Percentiles rank a stretch among this genome's conserved stretches.
These are phyloP conservation scores for Helicoverpa armigera DNA, from an alignment of 1,140 invertebrate species.

Conservation along the genomic window DNA sequence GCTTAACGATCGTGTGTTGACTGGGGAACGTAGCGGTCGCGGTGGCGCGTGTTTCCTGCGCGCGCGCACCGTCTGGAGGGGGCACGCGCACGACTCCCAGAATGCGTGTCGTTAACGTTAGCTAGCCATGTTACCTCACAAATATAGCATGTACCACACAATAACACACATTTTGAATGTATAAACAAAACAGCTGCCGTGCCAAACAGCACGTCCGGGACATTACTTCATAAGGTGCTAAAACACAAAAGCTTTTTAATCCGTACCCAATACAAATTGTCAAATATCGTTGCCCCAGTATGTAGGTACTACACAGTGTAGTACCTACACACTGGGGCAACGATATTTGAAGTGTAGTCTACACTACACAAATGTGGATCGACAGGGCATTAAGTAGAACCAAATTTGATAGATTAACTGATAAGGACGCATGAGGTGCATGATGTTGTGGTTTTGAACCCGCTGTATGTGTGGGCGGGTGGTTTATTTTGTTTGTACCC, in stretches of 20 bases:
- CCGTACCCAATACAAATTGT: neutral
- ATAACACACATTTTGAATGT: slow-evolving; percentile 22
- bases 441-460: slow-evolving; percentile 61
- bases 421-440: slow-evolving; percentile 12
- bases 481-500: slow-evolving; percentile 63
- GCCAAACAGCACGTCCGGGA: slow-evolving; percentile 34
- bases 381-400: slow-evolving; percentile 22
- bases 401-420: slow-evolving; percentile 27
- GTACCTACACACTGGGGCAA: no score
- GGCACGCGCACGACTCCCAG: slow-evolving; percentile 70
- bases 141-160: slow-evolving; percentile 56
- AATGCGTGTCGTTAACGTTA: slow-evolving; percentile 58
- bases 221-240: slow-evolving; percentile 2
- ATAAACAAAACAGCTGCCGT: slow-evolving; percentile 27
- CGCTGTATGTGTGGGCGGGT: slow-evolving; percentile 58
- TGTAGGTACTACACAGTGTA: no score
- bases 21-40: slow-evolving; percentile 35
- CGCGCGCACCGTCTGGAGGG: slow-evolving; percentile 55
- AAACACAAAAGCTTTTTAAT: slow-evolving; percentile 21
- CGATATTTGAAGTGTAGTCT: neutral
- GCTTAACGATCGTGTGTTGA: slow-evolving; percentile 58
- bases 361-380: neutral
- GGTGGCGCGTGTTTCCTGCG: slow-evolving; percentile 78
- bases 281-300: neutral
- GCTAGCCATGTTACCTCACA: slow-evolving; percentile 48